Evolutionary conservation across 2,113 vertebrate genomes (phyloP).

Genomic region (Halcyon malimbica): DNA sequence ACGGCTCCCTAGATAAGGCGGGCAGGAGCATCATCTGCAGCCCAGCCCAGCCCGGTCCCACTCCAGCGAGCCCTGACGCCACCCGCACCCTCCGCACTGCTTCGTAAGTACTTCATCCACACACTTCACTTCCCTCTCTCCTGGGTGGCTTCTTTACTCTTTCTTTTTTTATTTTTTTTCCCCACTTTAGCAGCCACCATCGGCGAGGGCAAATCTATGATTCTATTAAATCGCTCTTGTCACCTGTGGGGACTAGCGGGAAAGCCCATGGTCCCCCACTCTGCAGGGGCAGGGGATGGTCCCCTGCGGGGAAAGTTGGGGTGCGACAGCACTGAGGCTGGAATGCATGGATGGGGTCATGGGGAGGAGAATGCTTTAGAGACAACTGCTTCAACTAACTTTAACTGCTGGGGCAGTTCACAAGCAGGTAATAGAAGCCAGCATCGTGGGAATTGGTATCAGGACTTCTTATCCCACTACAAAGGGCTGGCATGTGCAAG

Average conservation of each 20-base stretch:
- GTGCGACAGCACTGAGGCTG: rapidly evolving
- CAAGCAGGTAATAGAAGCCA: neutral
- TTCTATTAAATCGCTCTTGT: neutral
- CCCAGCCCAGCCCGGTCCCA: neutral
- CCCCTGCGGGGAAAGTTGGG: neutral
- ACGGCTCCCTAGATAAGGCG: slow-evolving; percentile 71
- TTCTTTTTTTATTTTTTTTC: rapidly evolving
- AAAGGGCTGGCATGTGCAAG: neutral
- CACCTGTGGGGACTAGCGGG: neutral
- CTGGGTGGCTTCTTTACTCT: neutral
- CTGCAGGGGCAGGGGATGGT: neutral
- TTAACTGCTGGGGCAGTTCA: neutral
- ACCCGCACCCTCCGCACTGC: neutral
- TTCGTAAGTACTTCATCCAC: slow-evolving; percentile 60
- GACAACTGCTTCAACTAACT: neutral
- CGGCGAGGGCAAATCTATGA: neutral
- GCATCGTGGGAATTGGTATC: neutral
- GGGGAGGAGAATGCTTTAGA: neutral
- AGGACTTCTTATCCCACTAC: neutral
- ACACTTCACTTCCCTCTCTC: rapidly evolving
- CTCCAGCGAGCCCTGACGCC: neutral
- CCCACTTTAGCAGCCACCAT: neutral
- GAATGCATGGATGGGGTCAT: neutral
- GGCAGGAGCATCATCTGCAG: neutral
- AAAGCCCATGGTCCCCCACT: neutral